These are phyloP conservation scores for Ochlodes sylvanus DNA, from an alignment of 2,888 invertebrate genomes.

Conservation along the genomic window DNA sequence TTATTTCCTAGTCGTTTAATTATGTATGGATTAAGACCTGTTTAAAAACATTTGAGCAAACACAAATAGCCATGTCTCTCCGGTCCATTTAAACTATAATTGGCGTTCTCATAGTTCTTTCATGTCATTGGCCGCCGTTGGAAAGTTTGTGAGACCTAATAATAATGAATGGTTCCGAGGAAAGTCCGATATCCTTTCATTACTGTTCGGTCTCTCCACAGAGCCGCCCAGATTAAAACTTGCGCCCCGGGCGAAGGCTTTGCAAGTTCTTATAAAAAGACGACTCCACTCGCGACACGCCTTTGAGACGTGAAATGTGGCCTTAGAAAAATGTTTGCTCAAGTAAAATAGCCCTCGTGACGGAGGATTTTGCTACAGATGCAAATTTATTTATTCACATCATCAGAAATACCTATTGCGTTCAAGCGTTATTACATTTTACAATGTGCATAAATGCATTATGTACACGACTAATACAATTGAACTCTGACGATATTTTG, in stretches of 20 bases:
- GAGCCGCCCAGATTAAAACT: slow-evolving; percentile 80
- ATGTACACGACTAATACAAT: too few species aligned
- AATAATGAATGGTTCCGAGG: slow-evolving; percentile 81
- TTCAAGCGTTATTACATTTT: not conserved
- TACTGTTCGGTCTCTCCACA: slow-evolving; percentile 70
- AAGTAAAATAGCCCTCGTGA: slow-evolving; percentile 39
- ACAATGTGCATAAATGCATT: too few species aligned
- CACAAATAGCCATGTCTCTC: slow-evolving; percentile 48
- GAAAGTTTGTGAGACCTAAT: slow-evolving; percentile 75
- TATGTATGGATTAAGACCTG: too few species aligned
- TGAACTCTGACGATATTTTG: too few species aligned
- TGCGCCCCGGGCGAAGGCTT: slow-evolving; percentile 65
- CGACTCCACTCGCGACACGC: slow-evolving; percentile 53
- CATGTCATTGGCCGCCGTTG: slow-evolving; percentile 72
- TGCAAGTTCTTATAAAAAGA: slow-evolving; percentile 64
- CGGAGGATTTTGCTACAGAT: not conserved
- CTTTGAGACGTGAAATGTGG: slow-evolving; percentile 67
- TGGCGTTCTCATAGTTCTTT: slow-evolving; percentile 75
- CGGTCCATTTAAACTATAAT: slow-evolving; percentile 67
- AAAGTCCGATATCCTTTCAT: slow-evolving; percentile 84
- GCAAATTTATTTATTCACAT: slow-evolving; percentile 3
- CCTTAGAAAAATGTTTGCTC: slow-evolving; percentile 45
- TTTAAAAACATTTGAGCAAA: not conserved
- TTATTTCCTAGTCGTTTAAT: too few species aligned
- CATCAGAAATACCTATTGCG: not conserved